phyloP scores from a whole-genome alignment of 2,888 invertebrate genomes.

The Leucozona laternaria region DNA sequence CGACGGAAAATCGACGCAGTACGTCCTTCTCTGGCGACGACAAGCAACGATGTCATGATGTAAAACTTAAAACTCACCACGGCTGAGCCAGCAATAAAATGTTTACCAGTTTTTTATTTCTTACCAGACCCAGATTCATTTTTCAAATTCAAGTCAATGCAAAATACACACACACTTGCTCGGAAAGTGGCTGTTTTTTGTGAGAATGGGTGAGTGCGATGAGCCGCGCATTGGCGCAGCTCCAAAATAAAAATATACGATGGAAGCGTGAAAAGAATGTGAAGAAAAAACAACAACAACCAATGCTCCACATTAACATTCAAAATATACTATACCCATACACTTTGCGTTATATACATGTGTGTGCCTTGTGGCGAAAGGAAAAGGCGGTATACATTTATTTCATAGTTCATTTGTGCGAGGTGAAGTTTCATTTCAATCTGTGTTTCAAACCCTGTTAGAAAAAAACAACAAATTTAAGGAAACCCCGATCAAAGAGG shows the following conservation, averaged over 20 bases:
- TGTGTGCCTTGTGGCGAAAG: neutral
- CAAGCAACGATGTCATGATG: conserved; percentile 67
- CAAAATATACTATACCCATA: neutral
- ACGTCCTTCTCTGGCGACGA: conserved; percentile 74
- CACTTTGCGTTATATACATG: neutral
- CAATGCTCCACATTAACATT: conserved; percentile 2
- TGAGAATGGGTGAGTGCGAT: neutral
- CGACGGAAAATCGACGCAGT: conserved; percentile 73
- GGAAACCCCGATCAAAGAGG: conserved; percentile 72
- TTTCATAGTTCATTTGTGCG: conserved; percentile 28
- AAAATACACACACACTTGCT: neutral
- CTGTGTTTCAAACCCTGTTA: neutral
- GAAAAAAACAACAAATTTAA: conserved; percentile 47
- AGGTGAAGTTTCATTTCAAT: conserved; percentile 11
- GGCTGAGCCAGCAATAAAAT: conserved; percentile 24
- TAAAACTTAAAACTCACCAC: conserved; percentile 33
- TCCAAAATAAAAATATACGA: conserved; percentile 1
- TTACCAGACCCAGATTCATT: conserved; percentile 23
- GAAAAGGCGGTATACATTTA: neutral
- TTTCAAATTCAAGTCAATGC: conserved; percentile 7
- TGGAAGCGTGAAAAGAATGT: conserved; percentile 2
- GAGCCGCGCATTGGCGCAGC: conserved; percentile 17
- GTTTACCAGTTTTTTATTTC: conserved; percentile 22
- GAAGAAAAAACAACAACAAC: conserved; percentile 6
- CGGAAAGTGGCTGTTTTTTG: neutral